Conservation (phyloP, 2,797 vertebrate genomes). For the Heterohyrax brucei region DNA sequence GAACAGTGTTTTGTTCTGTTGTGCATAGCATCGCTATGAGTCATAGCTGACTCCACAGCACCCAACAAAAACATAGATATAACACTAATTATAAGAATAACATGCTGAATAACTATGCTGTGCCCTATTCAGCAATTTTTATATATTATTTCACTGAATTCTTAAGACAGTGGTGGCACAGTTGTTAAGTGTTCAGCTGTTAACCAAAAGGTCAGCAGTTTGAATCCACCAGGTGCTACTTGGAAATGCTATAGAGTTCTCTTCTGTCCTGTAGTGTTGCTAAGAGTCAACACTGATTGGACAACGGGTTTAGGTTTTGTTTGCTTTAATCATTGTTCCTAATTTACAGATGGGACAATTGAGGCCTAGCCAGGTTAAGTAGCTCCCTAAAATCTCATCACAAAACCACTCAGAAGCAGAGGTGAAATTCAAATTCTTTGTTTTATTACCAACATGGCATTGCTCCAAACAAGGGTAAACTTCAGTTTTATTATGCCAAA, state of each 20-base stretch:
- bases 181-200: too few relatives aligned
- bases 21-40: too few relatives aligned
- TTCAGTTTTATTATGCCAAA: background rate
- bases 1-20: too few relatives aligned
- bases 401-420: background rate
- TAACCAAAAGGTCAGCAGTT: too few relatives aligned
- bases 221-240: too few relatives aligned
- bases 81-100: background rate
- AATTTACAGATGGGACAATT: background rate
- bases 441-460: background rate
- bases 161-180: background rate
- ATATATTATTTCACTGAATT: slow-evolving; percentile 46
- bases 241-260: too few relatives aligned
- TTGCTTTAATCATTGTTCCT: background rate
- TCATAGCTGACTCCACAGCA: too few relatives aligned
- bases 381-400: background rate
- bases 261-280: too few relatives aligned
- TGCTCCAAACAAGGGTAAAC: slow-evolving; percentile 15
- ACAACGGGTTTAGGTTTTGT: too few relatives aligned
- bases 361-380: background rate
- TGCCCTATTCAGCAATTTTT: background rate
- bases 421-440: slow-evolving; percentile 17
- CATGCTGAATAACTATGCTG: background rate
- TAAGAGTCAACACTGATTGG: too few relatives aligned
- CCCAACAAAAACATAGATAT: background rate